These are phyloP conservation scores for Pogona vitticeps DNA, from an alignment of 2,113 vertebrate genomes.

Conservation along the genomic window DNA sequence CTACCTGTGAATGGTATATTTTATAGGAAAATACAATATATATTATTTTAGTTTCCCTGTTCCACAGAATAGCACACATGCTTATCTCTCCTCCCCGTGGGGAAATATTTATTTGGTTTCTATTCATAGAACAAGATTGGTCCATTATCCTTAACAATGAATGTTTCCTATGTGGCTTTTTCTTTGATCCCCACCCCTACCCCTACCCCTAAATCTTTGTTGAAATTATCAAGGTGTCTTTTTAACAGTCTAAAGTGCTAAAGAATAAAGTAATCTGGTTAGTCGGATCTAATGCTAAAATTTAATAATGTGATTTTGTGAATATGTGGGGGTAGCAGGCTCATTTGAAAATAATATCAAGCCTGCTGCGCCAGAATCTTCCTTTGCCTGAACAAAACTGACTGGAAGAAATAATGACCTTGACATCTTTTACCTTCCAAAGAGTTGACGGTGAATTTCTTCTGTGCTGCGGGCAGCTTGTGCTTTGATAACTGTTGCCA, in stretches of 20 bases:
- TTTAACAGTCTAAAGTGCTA: background rate
- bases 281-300: background rate
- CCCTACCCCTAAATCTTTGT: too few species aligned
- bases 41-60: too few species aligned
- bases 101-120: too few species aligned
- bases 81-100: too few species aligned
- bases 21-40: too few species aligned
- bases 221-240: too few species aligned
- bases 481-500: slow-evolving; percentile 40
- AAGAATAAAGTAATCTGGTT: background rate
- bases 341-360: background rate
- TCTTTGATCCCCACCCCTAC: too few species aligned
- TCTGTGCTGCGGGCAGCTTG: slow-evolving; percentile 17
- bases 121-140: too few species aligned
- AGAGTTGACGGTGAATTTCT: slow-evolving; percentile 29
- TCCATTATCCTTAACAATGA: too few species aligned
- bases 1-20: background rate
- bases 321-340: too few species aligned
- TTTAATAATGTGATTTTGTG: background rate
- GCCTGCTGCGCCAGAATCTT: background rate
- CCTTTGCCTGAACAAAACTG: background rate
- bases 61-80: too few species aligned
- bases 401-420: slow-evolving; percentile 22
- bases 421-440: slow-evolving; percentile 34
- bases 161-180: too few species aligned